Evolutionary conservation across 2,797 vertebrate species (phyloP).

Genomic region (Thunnus albacares): DNA sequence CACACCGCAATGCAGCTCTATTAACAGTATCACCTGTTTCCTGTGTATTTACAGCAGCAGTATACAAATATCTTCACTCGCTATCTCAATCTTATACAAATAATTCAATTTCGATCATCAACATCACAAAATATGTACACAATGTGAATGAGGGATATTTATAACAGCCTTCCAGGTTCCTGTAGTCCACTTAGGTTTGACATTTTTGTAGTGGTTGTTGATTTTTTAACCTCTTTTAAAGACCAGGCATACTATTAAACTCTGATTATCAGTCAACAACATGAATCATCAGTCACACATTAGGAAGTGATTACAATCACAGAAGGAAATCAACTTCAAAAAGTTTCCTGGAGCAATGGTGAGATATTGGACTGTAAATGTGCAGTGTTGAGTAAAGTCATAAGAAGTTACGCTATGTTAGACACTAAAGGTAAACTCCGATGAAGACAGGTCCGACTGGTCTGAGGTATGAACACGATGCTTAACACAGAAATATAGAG

Average conservation of each 20-base stretch:
- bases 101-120: constrained; percentile 6
- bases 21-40: background rate
- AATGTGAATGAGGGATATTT: constrained; percentile 15
- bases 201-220: constrained; percentile 10
- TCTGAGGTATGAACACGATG: background rate
- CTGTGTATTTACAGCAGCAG: constrained; percentile 49
- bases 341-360: background rate
- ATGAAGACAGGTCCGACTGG: background rate
- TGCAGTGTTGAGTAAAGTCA: background rate
- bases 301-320: background rate
- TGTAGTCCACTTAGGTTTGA: background rate
- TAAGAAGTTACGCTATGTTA: background rate
- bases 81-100: constrained; percentile 7
- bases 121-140: constrained; percentile 4
- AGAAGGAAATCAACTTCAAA: background rate
- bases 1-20: background rate
- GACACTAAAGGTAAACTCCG: background rate
- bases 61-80: constrained; percentile 33
- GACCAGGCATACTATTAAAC: background rate
- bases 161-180: background rate
- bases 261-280: background rate
- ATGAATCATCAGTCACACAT: too few species aligned
- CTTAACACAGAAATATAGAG: background rate
- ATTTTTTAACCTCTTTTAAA: background rate
- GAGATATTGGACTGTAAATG: background rate